Conservation (phyloP, 2,113 vertebrate genomes). For the Sinocyclocheilus maitianheensis region DNA sequence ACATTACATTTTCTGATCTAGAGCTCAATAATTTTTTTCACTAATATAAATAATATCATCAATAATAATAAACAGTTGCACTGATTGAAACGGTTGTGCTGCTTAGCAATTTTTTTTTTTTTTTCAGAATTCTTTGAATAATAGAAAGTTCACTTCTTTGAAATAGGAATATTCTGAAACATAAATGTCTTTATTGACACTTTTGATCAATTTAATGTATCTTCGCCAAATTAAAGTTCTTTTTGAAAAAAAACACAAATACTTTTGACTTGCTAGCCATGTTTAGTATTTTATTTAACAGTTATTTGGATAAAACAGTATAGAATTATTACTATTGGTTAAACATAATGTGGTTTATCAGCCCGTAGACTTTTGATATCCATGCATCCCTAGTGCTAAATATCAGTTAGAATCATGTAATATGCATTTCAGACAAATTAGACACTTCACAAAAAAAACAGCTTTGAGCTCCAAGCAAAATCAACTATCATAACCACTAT, state of each 20-base stretch:
- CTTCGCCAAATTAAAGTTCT: not conserved
- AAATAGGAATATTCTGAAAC: not conserved
- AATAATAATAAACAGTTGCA: too few relatives aligned
- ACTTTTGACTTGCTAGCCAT: too few relatives aligned
- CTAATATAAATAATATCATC: not conserved
- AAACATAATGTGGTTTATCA: not conserved
- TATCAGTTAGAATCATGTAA: not conserved
- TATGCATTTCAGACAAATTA: not conserved
- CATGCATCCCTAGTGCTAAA: not conserved
- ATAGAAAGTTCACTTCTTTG: not conserved
- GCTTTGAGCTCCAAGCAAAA: not conserved
- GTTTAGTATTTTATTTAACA: too few relatives aligned
- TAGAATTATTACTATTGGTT: not conserved
- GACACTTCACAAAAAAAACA: not conserved
- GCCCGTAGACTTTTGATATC: not conserved
- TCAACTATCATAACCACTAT: not conserved
- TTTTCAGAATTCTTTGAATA: not conserved
- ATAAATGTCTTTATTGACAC: not conserved
- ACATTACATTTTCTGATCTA: not conserved
- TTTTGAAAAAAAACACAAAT: too few relatives aligned
- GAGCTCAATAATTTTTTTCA: not conserved
- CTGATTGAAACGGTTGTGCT: not conserved
- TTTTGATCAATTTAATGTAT: not conserved
- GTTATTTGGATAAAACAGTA: too few relatives aligned
- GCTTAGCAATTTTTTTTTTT: not conserved